phyloP scores from a whole-genome alignment of 2,888 invertebrate genomes.

The Hecatera dysodea region DNA sequence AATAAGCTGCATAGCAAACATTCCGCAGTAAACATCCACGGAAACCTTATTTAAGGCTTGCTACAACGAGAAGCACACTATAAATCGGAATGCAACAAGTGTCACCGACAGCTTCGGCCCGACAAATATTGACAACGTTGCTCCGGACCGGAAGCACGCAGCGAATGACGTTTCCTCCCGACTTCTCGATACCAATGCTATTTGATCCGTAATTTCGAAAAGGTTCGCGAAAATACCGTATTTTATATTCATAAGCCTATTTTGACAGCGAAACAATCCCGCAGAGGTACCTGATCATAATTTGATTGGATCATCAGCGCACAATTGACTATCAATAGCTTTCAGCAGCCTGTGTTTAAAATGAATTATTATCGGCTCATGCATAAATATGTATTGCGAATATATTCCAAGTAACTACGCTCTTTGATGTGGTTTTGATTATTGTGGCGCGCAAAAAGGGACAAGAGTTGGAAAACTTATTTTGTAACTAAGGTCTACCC shows the following conservation, averaged over 20 bases:
- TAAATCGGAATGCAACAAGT: conserved; percentile 66
- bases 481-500: conserved; percentile 12
- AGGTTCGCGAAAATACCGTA: conserved; percentile 38
- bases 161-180: conserved; percentile 64
- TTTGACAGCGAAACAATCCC: conserved; percentile 40
- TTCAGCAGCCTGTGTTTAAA: conserved; percentile 22
- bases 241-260: conserved; percentile 46
- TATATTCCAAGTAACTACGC: not conserved
- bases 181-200: conserved; percentile 46
- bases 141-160: conserved; percentile 68
- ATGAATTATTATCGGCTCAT: conserved; percentile 40
- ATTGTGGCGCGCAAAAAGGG: conserved; percentile 20
- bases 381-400: conserved; percentile 33
- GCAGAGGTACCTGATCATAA: conserved; percentile 31
- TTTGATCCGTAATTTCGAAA: conserved; percentile 60
- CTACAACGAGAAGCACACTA: conserved; percentile 13
- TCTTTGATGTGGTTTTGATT: conserved; percentile 51
- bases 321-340: conserved; percentile 29
- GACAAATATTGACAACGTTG: conserved; percentile 67
- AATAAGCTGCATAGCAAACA: conserved; percentile 8
- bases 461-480: conserved; percentile 21
- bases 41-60: conserved; percentile 26
- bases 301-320: conserved; percentile 48
- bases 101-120: conserved; percentile 51
- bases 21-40: conserved; percentile 4